These are phyloP conservation scores for Parnassius orleans DNA, from an alignment of 2,888 invertebrate species.

Conservation along the genomic window DNA sequence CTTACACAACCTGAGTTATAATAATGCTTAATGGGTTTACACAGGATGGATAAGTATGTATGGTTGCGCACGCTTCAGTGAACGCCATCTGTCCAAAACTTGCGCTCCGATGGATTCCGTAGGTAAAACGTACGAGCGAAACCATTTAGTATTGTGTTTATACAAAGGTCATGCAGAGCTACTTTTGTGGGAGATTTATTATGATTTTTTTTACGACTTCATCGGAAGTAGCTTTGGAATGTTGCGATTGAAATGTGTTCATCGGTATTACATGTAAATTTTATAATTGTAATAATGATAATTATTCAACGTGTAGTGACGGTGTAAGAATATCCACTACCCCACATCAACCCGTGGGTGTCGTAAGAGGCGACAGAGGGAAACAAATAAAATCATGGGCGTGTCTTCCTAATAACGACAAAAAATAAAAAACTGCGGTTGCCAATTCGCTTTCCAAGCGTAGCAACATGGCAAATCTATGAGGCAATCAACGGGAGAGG, in stretches of 20 bases:
- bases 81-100: constrained; percentile 29
- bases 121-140: constrained; percentile 23
- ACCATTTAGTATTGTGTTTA: constrained; percentile 19
- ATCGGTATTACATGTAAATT: background rate
- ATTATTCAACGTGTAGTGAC: no score
- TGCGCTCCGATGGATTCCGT: constrained; percentile 26
- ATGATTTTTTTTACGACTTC: background rate
- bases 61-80: constrained; percentile 26
- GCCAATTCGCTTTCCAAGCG: no score
- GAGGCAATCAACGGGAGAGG: no score
- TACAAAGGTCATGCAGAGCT: constrained; percentile 3
- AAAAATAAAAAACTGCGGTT: no score
- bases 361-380: no score
- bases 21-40: constrained; percentile 26
- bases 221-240: constrained; percentile 8
- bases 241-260: background rate
- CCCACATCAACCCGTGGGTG: no score
- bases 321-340: no score
- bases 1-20: constrained; percentile 23
- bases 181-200: constrained; percentile 17
- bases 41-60: constrained; percentile 15
- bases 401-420: no score
- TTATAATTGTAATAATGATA: no score
- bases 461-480: no score
- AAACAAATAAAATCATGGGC: no score